Evolutionary conservation across 2,797 vertebrate species (phyloP).

Genomic region (Macroramphosus scolopax): DNA sequence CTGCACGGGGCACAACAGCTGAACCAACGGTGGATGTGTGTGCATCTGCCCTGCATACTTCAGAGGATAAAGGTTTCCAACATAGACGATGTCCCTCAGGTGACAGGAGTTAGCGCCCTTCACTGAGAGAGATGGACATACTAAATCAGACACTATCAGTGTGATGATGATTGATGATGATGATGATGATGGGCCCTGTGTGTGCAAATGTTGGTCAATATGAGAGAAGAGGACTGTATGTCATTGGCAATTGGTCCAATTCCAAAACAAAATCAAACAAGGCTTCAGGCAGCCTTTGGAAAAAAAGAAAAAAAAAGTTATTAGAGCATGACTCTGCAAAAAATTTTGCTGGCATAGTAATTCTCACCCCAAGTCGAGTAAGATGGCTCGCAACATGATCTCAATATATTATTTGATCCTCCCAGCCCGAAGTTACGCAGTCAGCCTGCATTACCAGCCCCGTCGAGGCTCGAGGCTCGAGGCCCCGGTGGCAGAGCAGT

Average conservation of each 20-base stretch:
- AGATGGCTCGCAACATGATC: conserved; percentile 52
- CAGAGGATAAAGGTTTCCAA: conserved; percentile 50
- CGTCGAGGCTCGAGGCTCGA: conserved; percentile 38
- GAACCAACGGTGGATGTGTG: conserved; percentile 46
- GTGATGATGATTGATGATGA: conserved; percentile 5
- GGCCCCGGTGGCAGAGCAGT: conserved; percentile 32
- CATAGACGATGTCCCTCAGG: conserved; percentile 49
- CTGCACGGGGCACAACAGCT: conserved; percentile 50
- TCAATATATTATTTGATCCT: conserved; percentile 64
- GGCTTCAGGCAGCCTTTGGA: conserved; percentile 21
- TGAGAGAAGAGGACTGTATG: conserved; percentile 18
- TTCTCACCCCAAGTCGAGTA: conserved; percentile 47
- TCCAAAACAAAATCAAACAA: conserved; percentile 54
- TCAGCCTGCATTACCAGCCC: conserved; percentile 54
- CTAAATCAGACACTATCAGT: conserved; percentile 12
- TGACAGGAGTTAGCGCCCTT: conserved; percentile 42
- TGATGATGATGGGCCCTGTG: too few relatives aligned
- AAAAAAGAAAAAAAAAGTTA: conserved; percentile 2
- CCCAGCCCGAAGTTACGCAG: conserved; percentile 34
- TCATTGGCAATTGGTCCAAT: conserved; percentile 42
- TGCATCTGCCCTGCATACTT: conserved; percentile 41
- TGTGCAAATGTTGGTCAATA: conserved; percentile 32
- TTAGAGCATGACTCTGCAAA: conserved; percentile 54
- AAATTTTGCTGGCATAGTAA: conserved; percentile 39
- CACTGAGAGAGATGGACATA: conserved; percentile 19